These are phyloP conservation scores for Darevskia mixta DNA, from an alignment of 2,797 vertebrate genomes.

Conservation along the genomic window DNA sequence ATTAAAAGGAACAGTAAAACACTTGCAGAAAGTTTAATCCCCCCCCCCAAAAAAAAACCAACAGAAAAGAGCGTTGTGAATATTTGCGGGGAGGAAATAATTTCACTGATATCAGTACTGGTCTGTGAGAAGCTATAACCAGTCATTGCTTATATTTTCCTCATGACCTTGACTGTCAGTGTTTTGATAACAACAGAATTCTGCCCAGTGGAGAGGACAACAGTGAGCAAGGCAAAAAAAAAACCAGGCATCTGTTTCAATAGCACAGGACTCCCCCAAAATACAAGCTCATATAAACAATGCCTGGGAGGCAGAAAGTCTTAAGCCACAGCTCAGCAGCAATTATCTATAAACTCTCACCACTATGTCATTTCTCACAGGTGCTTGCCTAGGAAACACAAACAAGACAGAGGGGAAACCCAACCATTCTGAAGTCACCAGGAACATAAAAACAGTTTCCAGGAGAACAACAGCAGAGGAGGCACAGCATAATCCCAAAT, in stretches of 20 bases:
- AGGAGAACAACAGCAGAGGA: not conserved
- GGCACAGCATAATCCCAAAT: not conserved
- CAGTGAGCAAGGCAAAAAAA: not conserved
- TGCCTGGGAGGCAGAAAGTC: constrained; percentile 15
- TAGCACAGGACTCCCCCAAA: constrained; percentile 26
- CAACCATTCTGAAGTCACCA: not conserved
- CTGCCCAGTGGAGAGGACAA: constrained; percentile 10
- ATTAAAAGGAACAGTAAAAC: not conserved
- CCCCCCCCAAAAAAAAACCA: not conserved
- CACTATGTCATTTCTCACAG: constrained; percentile 13
- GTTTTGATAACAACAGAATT: constrained; percentile 29
- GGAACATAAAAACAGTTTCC: not conserved
- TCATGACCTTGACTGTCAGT: constrained; percentile 29
- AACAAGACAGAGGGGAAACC: not conserved
- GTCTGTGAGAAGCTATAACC: not conserved
- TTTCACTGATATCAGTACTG: not conserved
- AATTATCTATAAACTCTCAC: constrained; percentile 14
- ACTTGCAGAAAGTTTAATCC: not conserved
- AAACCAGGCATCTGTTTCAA: constrained; percentile 6
- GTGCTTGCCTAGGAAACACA: constrained; percentile 11
- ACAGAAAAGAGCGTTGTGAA: not conserved
- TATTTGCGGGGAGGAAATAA: not conserved
- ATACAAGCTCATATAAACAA: constrained; percentile 39
- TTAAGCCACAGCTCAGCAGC: constrained; percentile 20
- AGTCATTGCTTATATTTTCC: not conserved